These are phyloP conservation scores for Phasia obesa DNA, from an alignment of 2,888 invertebrate species.

Conservation along the genomic window DNA sequence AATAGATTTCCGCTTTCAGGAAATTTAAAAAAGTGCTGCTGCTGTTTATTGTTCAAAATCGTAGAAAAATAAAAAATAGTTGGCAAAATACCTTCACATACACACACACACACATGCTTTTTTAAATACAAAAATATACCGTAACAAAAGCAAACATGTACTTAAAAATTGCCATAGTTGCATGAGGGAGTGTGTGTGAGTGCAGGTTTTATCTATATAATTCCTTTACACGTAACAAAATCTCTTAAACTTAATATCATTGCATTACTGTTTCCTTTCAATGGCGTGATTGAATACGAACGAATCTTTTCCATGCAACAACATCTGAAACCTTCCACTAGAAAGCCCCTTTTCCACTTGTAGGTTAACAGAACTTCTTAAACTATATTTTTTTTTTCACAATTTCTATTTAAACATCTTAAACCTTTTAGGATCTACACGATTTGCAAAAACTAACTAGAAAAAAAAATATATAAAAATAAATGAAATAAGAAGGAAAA, in stretches of 20 bases:
- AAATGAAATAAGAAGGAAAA: background rate
- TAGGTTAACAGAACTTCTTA: constrained; percentile 9
- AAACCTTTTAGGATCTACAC: constrained; percentile 28
- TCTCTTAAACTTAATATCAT: constrained; percentile 25
- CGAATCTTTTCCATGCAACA: constrained; percentile 24
- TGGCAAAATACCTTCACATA: constrained; percentile 25
- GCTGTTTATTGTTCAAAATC: constrained; percentile 49
- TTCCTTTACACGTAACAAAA: constrained; percentile 25
- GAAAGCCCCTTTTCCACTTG: background rate
- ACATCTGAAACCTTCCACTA: background rate
- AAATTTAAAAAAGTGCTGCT: constrained; percentile 77
- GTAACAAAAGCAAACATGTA: constrained; percentile 37
- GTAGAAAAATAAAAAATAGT: constrained; percentile 13
- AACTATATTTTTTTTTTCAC: background rate
- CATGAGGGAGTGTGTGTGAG: background rate
- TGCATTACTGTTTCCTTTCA: constrained; percentile 45
- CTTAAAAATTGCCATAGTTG: constrained; percentile 36
- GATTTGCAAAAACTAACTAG: background rate
- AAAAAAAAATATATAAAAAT: background rate
- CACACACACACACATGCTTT: too few relatives aligned
- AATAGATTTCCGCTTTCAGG: constrained; percentile 81
- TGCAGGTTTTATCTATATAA: constrained; percentile 50
- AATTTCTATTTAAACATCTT: background rate
- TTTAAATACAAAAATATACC: background rate
- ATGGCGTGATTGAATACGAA: constrained; percentile 41